Percentiles rank a stretch among this genome's conserved stretches.
These are phyloP conservation scores for Anaspis maculata DNA, from an alignment of 2,888 invertebrate genomes.

Conservation along the genomic window DNA sequence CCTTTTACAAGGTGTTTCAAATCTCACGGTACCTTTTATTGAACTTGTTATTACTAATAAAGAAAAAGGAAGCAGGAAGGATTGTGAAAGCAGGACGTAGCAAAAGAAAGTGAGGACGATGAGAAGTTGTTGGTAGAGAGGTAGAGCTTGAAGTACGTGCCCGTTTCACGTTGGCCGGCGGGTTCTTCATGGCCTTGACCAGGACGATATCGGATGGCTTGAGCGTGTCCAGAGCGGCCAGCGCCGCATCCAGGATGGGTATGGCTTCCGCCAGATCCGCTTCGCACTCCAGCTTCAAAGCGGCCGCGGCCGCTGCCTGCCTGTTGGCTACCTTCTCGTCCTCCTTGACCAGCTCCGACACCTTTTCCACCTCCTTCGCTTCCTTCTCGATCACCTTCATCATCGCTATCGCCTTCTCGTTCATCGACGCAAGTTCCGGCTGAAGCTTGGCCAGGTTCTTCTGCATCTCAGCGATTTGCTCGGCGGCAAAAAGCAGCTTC, in stretches of 20 bases:
- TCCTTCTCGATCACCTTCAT: conserved; percentile 68
- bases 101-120: no score
- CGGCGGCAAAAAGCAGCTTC: conserved; percentile 74
- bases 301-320: conserved; percentile 77
- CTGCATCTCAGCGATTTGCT: conserved; percentile 75
- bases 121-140: no score
- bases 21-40: no score
- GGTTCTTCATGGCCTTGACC: conserved; percentile 85
- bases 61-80: no score
- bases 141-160: no score
- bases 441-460: conserved; percentile 73
- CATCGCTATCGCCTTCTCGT: conserved; percentile 64
- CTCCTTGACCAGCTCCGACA: conserved; percentile 69
- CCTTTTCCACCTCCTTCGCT: conserved; percentile 67
- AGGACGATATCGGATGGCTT: conserved; percentile 79
- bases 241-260: conserved; percentile 70
- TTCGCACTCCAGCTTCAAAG: conserved; percentile 83
- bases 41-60: no score
- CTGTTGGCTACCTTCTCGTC: conserved; percentile 84
- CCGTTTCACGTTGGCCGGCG: conserved; percentile 71
- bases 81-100: no score
- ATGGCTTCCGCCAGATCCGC: conserved; percentile 83
- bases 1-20: no score
- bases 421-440: conserved; percentile 72
- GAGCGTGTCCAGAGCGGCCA: conserved; percentile 71